Evolutionary conservation across 2,113 vertebrate species (phyloP).

Genomic region (Irena cyanogastra): DNA sequence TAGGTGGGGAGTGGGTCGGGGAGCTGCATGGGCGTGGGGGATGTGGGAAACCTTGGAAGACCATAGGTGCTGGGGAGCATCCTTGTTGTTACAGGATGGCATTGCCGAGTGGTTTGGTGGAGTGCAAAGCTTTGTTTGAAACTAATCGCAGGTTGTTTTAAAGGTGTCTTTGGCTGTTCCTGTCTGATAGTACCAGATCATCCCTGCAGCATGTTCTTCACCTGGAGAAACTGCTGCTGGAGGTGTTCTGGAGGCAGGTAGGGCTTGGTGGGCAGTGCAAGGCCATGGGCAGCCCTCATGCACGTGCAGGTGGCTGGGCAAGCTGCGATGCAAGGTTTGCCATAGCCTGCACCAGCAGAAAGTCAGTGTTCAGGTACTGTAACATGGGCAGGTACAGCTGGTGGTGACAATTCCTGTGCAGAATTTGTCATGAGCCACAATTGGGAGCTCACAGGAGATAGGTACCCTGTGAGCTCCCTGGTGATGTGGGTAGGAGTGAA

Average conservation of each 20-base stretch:
- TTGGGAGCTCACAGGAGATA: neutral
- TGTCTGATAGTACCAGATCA: neutral
- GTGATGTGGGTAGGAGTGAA: neutral
- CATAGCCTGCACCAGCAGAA: neutral
- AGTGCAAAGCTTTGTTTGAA: neutral
- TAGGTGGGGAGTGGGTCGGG: neutral
- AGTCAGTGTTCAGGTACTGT: neutral
- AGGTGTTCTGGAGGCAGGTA: neutral
- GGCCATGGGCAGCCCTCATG: neutral
- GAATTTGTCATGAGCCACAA: neutral
- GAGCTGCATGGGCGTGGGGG: rapidly evolving
- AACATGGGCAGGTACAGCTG: neutral
- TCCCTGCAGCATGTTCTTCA: neutral
- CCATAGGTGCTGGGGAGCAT: neutral
- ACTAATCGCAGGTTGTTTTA: rapidly evolving
- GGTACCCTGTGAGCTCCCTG: neutral
- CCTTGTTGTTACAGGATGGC: rapidly evolving
- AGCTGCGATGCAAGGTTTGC: neutral
- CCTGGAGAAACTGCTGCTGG: neutral
- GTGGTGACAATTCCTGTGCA: neutral
- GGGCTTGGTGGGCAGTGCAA: neutral
- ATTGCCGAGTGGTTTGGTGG: rapidly evolving
- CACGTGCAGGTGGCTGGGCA: rapidly evolving
- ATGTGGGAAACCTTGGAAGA: neutral
- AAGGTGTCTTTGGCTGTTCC: neutral